These are phyloP conservation scores for Ormyrus nitidulus DNA, from an alignment of 2,888 invertebrate genomes.

Conservation along the genomic window DNA sequence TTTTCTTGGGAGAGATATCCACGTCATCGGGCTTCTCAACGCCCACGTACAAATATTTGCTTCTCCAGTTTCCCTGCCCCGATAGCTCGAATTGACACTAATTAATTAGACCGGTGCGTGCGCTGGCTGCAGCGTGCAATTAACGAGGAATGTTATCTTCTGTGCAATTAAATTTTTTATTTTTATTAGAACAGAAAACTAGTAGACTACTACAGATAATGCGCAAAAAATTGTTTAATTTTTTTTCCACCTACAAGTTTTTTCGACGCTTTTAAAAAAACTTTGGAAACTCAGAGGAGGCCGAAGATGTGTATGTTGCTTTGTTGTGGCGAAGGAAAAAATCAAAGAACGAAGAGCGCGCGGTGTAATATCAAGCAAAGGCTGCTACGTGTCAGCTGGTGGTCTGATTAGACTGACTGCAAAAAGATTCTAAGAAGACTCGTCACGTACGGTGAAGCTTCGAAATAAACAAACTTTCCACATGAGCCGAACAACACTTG, in stretches of 20 bases:
- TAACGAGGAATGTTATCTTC: too few relatives aligned
- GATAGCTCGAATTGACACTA: too few relatives aligned
- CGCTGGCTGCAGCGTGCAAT: too few relatives aligned
- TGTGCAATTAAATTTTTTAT: neutral
- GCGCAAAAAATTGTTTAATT: neutral
- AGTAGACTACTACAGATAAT: neutral
- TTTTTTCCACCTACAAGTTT: neutral
- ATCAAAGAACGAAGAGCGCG: conserved; percentile 5
- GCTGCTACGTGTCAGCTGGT: conserved; percentile 65
- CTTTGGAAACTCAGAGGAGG: too few relatives aligned
- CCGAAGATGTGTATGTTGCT: too few relatives aligned
- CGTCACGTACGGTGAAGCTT: conserved; percentile 58
- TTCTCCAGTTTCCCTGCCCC: conserved; percentile 1
- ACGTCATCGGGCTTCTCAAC: neutral
- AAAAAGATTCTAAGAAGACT: conserved; percentile 65
- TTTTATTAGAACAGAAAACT: neutral
- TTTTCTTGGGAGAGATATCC: neutral
- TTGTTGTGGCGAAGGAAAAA: neutral
- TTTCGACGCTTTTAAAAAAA: too few relatives aligned
- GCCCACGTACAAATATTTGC: conserved; percentile 23
- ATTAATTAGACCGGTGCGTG: too few relatives aligned
- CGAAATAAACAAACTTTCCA: conserved; percentile 70
- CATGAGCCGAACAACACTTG: conserved; percentile 60
- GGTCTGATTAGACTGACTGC: conserved; percentile 64
- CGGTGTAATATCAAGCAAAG: conserved; percentile 51